Conservation (phyloP, 2,888 invertebrate species). For the Oegoconia quadripuncta region DNA sequence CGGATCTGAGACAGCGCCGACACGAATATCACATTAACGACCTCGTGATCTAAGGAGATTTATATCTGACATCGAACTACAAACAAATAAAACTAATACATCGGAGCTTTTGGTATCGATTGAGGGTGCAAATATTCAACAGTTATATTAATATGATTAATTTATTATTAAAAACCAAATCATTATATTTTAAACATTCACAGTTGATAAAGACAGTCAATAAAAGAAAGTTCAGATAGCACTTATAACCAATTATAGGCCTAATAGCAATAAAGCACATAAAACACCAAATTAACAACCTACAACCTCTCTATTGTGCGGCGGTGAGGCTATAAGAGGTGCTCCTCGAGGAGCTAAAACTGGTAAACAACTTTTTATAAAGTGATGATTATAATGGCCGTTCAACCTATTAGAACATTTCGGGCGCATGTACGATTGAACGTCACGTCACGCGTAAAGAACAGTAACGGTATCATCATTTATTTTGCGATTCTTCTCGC, state of each 20-base stretch:
- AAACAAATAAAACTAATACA: constrained; percentile 29
- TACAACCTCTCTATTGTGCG: constrained; percentile 6
- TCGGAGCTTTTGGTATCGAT: constrained; percentile 1
- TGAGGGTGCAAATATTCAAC: background rate
- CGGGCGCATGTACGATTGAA: constrained; percentile 10
- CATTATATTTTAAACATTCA: no score
- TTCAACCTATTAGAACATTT: constrained; percentile 21
- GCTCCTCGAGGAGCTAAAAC: constrained; percentile 7
- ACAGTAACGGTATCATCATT: constrained; percentile 4
- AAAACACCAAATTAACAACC: constrained; percentile 3
- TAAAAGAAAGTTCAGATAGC: no score
- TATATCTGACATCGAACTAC: constrained; percentile 62
- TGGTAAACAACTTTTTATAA: constrained; percentile 35
- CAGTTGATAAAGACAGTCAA: no score
- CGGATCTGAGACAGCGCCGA: constrained; percentile 61
- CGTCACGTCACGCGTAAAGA: constrained; percentile 6
- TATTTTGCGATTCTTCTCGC: background rate
- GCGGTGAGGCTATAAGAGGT: constrained; percentile 20
- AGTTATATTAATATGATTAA: background rate
- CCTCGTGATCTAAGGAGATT: constrained; percentile 74
- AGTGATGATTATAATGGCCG: constrained; percentile 19
- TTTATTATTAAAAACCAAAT: background rate
- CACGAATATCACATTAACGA: constrained; percentile 76
- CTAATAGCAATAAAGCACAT: constrained; percentile 5
- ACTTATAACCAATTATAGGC: no score